These are phyloP conservation scores for Priocnemis perturbator DNA, from an alignment of 2,888 invertebrate genomes.

Conservation along the genomic window DNA sequence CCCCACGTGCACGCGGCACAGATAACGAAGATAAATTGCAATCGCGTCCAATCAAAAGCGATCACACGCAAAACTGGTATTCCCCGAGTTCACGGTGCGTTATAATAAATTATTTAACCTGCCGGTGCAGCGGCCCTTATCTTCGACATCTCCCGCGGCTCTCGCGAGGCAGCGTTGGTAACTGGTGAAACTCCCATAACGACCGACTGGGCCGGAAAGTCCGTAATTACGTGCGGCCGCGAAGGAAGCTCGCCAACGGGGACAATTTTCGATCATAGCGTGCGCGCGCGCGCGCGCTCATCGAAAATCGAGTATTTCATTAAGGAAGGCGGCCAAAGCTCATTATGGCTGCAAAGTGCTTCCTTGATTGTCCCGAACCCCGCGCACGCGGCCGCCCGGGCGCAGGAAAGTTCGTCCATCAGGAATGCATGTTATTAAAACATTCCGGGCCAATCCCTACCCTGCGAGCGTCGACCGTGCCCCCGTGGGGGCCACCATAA, in stretches of 20 bases:
- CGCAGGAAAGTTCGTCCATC: constrained; percentile 57
- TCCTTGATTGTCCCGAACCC: constrained; percentile 1
- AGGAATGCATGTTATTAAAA: constrained; percentile 69
- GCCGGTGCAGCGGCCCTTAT: too few relatives aligned
- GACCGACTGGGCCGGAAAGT: background rate
- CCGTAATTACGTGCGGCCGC: background rate
- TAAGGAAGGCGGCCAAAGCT: background rate
- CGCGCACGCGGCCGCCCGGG: constrained; percentile 15
- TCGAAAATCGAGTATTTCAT: constrained; percentile 4
- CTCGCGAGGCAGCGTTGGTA: too few relatives aligned
- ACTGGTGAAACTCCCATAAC: too few relatives aligned
- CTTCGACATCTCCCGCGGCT: too few relatives aligned
- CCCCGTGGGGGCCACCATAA: constrained; percentile 27
- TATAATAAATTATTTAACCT: too few relatives aligned
- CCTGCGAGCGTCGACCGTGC: constrained; percentile 21
- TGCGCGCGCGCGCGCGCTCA: too few relatives aligned
- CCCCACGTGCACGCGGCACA: too few relatives aligned
- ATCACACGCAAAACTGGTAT: too few relatives aligned
- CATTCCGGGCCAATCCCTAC: constrained; percentile 49
- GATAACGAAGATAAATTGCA: too few relatives aligned
- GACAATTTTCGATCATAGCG: background rate
- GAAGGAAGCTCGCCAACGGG: background rate
- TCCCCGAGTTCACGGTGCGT: too few relatives aligned
- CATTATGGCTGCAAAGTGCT: constrained; percentile 32
- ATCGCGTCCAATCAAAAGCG: too few relatives aligned